Conservation (phyloP, 2,113 vertebrate species). For the Macquaria ambigua region DNA sequence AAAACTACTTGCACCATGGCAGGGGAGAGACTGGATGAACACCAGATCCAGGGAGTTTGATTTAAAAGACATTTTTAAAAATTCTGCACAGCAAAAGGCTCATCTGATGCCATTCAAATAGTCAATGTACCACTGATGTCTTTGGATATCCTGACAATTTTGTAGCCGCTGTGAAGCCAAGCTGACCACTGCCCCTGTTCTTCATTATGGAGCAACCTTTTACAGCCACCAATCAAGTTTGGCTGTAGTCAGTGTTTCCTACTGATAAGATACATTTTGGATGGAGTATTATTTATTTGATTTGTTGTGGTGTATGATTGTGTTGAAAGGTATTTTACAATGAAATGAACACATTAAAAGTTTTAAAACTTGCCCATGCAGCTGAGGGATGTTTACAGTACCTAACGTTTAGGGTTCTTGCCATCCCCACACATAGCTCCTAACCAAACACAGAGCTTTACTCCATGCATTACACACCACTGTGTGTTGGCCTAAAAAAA, state of each 20-base stretch:
- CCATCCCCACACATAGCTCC: neutral
- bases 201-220: neutral
- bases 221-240: neutral
- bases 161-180: neutral
- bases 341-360: slow-evolving; percentile 29
- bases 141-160: no score
- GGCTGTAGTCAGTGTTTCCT: neutral
- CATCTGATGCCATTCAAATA: neutral
- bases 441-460: slow-evolving; percentile 13
- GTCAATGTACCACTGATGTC: no score
- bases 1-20: neutral
- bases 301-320: slow-evolving; percentile 6
- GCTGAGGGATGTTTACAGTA: slow-evolving; percentile 32
- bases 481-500: neutral
- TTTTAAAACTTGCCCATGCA: slow-evolving; percentile 50
- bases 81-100: neutral
- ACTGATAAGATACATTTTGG: neutral
- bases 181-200: neutral
- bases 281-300: slow-evolving; percentile 6
- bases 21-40: neutral
- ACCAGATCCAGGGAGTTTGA: neutral
- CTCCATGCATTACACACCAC: slow-evolving; percentile 33
- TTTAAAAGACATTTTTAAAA: neutral
- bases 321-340: slow-evolving; percentile 23
- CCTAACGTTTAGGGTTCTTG: slow-evolving; percentile 7